Conservation (phyloP, 2,797 vertebrate species). For the Tragopan temminckii region DNA sequence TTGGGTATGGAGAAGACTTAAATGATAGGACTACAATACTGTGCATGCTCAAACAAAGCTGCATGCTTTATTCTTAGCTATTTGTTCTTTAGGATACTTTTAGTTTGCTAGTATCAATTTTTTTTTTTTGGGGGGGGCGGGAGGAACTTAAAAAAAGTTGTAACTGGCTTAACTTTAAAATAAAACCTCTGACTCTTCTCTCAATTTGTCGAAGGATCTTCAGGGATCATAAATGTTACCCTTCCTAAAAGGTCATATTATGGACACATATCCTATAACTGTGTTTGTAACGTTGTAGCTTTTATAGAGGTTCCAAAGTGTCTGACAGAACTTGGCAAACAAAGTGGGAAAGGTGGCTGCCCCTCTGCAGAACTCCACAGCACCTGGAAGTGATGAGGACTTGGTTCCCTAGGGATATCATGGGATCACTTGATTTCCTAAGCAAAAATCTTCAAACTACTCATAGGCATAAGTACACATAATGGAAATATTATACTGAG, state of each 20-base stretch:
- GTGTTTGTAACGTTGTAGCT: neutral
- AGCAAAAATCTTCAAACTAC: neutral
- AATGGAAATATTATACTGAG: neutral
- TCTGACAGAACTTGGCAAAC: too few species aligned
- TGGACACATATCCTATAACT: neutral
- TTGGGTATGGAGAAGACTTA: neutral
- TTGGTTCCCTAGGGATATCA: neutral
- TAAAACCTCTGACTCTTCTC: neutral
- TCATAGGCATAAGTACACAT: neutral
- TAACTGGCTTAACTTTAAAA: neutral
- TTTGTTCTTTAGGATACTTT: neutral
- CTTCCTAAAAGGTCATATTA: neutral
- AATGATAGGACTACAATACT: too few species aligned
- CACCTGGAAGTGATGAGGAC: too few species aligned
- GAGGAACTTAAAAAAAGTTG: too few species aligned
- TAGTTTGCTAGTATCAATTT: too few species aligned
- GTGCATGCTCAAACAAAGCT: rapidly evolving
- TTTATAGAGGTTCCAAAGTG: too few species aligned
- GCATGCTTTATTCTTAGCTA: too few species aligned
- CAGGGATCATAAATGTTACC: neutral
- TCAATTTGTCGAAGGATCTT: neutral
- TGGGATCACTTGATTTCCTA: neutral
- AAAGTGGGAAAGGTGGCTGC: too few species aligned
- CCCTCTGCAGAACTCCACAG: too few species aligned
- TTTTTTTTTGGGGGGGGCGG: too few species aligned